Conservation (phyloP, 2,113 vertebrate genomes). For the Mus spicilegus region DNA sequence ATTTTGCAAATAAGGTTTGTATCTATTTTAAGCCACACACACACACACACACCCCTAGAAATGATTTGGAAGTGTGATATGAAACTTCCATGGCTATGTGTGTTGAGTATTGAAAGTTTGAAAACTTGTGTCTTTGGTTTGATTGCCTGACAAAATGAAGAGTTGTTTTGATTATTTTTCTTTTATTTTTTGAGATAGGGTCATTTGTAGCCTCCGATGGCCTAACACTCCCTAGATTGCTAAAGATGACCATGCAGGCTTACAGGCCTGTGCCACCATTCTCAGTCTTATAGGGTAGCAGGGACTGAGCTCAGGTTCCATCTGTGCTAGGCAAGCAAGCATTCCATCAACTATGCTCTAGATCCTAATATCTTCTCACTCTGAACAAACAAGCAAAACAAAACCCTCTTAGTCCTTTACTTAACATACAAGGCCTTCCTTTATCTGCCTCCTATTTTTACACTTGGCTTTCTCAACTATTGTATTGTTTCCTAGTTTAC, state of each 20-base stretch:
- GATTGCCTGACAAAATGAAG: conserved; percentile 40
- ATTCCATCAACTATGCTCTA: not conserved
- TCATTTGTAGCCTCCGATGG: not conserved
- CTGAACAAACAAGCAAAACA: not conserved
- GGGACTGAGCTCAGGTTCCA: not conserved
- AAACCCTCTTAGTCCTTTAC: not conserved
- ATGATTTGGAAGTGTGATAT: conserved; percentile 56
- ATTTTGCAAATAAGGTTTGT: conserved; percentile 27
- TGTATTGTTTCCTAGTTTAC: not conserved
- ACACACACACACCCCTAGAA: conserved; percentile 19
- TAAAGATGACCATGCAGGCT: not conserved
- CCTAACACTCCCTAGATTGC: not conserved
- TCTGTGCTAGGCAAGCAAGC: not conserved
- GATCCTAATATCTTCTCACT: not conserved
- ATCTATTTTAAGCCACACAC: conserved; percentile 67
- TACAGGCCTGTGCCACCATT: not conserved
- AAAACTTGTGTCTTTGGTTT: conserved; percentile 44
- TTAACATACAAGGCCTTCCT: not conserved
- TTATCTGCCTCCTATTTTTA: conserved; percentile 19
- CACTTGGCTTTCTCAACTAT: not conserved
- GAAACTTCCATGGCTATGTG: conserved; percentile 33
- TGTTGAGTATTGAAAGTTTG: not conserved
- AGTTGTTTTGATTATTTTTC: not conserved
- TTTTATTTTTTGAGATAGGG: not conserved
- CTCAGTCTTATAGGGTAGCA: not conserved